Evolutionary conservation across 2,797 vertebrate genomes (phyloP), one percentile per base, ranked within the genome.

Genomic region (Anas bernieri): DNA sequence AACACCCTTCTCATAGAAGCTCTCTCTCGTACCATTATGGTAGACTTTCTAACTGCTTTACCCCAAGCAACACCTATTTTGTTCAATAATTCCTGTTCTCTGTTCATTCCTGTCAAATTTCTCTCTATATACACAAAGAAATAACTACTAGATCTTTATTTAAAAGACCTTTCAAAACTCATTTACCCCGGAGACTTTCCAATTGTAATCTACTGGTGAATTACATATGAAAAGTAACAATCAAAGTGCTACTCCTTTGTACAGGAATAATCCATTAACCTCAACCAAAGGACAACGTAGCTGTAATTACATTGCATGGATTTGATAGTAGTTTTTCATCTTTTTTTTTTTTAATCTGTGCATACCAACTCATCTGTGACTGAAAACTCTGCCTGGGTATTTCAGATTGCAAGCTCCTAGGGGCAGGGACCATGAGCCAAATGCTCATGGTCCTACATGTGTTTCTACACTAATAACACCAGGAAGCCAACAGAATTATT

Each of bases 401-500:
- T 94, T 94, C 54, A 82, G 74, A 82, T 56, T 92, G 67, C 63
- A 79, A 83, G 74, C 75, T 92, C 80, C 72, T 62, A 77, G 70
- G 88, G 90, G 86, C 86, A 88, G 75, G 39, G 81, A 83, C 33
- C 70, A 43, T 1, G 25, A 91, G 91, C 94, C 93, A 96, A 94
- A 89, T 68, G 78, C 39, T 39, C 39, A 13, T 39, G 39, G 39
- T 39, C 39, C 39, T 39, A 39, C 39, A 39, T 39, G 39, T 39
- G 39, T 39, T 39, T 39, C 39, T 39, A 39, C 39, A 39, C 39
- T 39, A 96, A 88, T 59, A 94, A 75, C 66, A 88, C 43, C 63
- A 84, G 77, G 6, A 63, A 94, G 88, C 75, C 90, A 94, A 85
- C 43, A 85, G 83, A 94, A 94, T 63, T 37, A 86, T 89, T 94